These are phyloP conservation scores for Heteronetta atricapilla DNA, from an alignment of 2,113 vertebrate genomes.

Conservation along the genomic window DNA sequence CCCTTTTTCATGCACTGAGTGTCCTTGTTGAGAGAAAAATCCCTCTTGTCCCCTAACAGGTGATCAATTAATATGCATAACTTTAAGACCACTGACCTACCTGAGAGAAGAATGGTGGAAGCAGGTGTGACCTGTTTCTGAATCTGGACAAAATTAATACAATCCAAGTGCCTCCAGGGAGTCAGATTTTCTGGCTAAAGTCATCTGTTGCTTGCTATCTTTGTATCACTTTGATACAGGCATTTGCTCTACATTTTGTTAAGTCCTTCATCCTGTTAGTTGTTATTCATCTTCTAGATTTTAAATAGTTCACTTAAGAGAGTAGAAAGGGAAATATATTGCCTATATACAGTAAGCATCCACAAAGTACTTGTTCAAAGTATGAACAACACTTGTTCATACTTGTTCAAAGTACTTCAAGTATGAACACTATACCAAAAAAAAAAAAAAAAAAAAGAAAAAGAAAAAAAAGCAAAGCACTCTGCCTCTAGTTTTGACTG, in stretches of 20 bases:
- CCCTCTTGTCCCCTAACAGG: background rate
- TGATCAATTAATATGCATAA: background rate
- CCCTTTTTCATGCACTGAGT: background rate
- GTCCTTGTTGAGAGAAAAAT: background rate
- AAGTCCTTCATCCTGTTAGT: background rate
- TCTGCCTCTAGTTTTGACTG: background rate
- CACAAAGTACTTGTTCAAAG: background rate
- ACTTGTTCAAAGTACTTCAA: background rate
- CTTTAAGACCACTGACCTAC: background rate
- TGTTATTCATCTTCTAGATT: background rate
- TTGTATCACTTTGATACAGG: background rate
- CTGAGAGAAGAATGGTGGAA: background rate
- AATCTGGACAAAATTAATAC: background rate
- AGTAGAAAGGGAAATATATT: background rate
- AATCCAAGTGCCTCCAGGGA: background rate
- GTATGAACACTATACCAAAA: background rate
- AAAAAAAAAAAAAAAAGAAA: background rate
- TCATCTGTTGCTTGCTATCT: background rate
- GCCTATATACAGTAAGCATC: background rate
- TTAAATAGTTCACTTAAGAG: background rate
- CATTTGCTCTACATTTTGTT: background rate
- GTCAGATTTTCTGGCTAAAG: background rate
- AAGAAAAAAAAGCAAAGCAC: background rate
- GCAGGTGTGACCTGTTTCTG: background rate
- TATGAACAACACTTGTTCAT: too few species aligned